A percentile compares a stretch with the other conserved stretches of the same genome.
phyloP scores from a whole-genome alignment of 2,797 vertebrate genomes.

The Neomorphus geoffroyi region DNA sequence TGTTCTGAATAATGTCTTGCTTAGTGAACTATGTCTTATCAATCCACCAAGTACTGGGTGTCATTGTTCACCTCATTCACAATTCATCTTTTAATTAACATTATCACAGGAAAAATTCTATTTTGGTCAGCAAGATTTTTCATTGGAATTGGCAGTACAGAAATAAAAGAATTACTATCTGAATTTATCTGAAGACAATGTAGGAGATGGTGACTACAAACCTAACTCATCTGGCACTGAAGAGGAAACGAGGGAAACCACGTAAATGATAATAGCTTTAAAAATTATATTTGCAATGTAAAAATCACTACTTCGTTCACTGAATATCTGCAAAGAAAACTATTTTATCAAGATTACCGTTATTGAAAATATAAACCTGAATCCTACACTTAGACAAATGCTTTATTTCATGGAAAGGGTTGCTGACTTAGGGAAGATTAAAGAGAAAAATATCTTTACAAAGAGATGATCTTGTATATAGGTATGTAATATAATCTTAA shows the following conservation, averaged over 20 bases:
- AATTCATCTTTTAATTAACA: conserved; percentile 72
- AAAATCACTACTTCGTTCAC: conserved; percentile 13
- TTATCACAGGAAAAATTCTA: conserved; percentile 65
- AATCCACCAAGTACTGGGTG: conserved; percentile 48
- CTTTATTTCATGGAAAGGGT: background rate
- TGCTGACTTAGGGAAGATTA: conserved; percentile 18
- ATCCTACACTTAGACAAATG: background rate
- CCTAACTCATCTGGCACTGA: background rate
- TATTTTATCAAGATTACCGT: conserved; percentile 31
- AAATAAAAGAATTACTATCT: conserved; percentile 61
- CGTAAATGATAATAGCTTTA: conserved; percentile 20
- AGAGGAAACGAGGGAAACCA: conserved; percentile 13
- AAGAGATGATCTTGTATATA: background rate
- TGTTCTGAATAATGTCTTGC: conserved; percentile 61
- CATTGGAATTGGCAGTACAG: conserved; percentile 49
- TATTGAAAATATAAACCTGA: background rate
- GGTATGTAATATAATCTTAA: background rate
- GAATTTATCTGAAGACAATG: conserved; percentile 36
- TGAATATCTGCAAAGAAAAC: conserved; percentile 12
- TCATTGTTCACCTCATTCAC: conserved; percentile 68
- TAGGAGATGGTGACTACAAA: conserved; percentile 24
- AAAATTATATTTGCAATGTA: conserved; percentile 27
- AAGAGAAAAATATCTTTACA: background rate
- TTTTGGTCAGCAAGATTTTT: conserved; percentile 63
- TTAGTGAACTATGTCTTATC: conserved; percentile 58